These are phyloP conservation scores for Diarsia rubi DNA, from an alignment of 2,888 invertebrate genomes.

Conservation along the genomic window DNA sequence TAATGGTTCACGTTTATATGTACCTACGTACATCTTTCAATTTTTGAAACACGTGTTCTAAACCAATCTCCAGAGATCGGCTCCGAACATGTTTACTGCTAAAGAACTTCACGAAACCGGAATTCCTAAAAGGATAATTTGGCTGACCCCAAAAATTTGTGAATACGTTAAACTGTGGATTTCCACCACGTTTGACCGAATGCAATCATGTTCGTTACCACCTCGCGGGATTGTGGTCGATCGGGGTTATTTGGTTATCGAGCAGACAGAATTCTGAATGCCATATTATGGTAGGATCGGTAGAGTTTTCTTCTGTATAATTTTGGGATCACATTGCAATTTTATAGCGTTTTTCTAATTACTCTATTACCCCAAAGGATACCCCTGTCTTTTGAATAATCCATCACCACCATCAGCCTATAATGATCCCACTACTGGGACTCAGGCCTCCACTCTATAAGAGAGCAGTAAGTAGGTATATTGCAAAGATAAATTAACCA, in stretches of 20 bases:
- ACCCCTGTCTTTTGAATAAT: no score
- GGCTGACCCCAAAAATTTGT: constrained; percentile 4
- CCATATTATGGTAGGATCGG: background rate
- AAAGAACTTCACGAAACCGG: background rate
- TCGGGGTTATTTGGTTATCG: constrained; percentile 5
- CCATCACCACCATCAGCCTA: no score
- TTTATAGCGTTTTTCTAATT: no score
- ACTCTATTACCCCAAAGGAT: no score
- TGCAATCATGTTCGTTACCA: constrained; percentile 23
- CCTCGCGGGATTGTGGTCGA: constrained; percentile 6
- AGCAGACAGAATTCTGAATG: background rate
- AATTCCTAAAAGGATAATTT: background rate
- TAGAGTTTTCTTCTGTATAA: background rate
- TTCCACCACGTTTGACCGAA: constrained; percentile 15
- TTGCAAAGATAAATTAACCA: constrained; percentile 21
- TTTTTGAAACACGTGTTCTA: background rate
- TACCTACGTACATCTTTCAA: background rate
- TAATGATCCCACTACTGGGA: no score
- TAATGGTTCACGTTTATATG: background rate
- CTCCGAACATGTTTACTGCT: background rate
- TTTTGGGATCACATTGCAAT: background rate
- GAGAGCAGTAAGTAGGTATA: background rate
- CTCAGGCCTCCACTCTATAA: no score
- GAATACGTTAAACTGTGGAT: background rate
- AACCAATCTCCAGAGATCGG: background rate